Evolutionary conservation across 1,140 invertebrate species (phyloP), one percentile per base, ranked within the genome.

Genomic region (Pissodes strobi): DNA sequence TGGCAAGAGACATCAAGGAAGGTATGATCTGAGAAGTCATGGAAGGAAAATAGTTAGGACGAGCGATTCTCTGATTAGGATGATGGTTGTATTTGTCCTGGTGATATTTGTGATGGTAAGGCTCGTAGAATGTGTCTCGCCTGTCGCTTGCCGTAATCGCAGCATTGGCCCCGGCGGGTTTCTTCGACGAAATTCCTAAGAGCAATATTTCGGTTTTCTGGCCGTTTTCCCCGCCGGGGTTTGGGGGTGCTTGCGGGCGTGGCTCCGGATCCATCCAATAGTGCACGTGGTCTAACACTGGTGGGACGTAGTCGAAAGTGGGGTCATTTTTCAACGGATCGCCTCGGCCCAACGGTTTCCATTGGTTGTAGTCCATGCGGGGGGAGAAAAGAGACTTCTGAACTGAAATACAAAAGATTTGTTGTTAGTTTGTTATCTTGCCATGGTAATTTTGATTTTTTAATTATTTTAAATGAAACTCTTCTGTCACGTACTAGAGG

Each of bases 301-400:
- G 89, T 1, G 89, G 90, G 17, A 90, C 88, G 72, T 91, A 91
- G 70, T 90, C 89, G 70, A 88, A 91, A 1, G 89, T 91, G 1
- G 90, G 89, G 75, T 91, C 89, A 70, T 91, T 90, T 68, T 89
- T 88, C 18, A 91, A 71, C 0, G 89, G 89, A 76, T 91, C 88
- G 1, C 89, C 88, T 30, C 87, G 84, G 5, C 89, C 89, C 37
- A 88, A 71, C 1, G 90, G 90, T 58, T 87, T 89, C 90, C 90
- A 91, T 75, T 90, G 88, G 62, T 85, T 82, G 72, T 88, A 89
- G 67, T 89, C 86, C 84, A 89, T 88, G 17, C 86, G 79, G 0
- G 87, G 87, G 0, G 86, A 85, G 67, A 89, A 86, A 48, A 87
- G 66, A 8, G 79, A 71, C 39, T 59, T 71, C 43, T 67, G 60